Percentiles rank a stretch among this genome's conserved stretches.
Conservation (phyloP, 2,113 vertebrate genomes). For the Aplodontia rufa region DNA sequence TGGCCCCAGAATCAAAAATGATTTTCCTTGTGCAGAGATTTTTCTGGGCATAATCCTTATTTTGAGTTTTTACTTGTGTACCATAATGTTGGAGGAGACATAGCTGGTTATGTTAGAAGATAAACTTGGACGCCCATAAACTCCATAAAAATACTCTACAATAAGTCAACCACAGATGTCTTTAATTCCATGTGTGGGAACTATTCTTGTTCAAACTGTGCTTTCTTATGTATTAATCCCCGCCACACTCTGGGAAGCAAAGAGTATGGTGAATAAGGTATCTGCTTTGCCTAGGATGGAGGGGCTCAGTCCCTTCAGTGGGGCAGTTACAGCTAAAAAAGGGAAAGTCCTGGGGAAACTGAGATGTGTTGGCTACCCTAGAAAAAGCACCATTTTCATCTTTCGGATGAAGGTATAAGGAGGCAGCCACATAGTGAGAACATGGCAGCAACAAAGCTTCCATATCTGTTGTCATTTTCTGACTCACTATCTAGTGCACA, state of each 20-base stretch:
- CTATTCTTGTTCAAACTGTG: background rate
- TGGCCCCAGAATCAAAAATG: background rate
- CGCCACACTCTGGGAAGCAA: background rate
- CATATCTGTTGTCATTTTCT: background rate
- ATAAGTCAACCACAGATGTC: background rate
- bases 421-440: fast-evolving
- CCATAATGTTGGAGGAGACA: background rate
- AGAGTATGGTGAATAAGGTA: fast-evolving
- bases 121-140: background rate
- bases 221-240: background rate
- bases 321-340: background rate
- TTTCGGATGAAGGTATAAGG: background rate
- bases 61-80: background rate
- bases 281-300: background rate
- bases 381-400: background rate
- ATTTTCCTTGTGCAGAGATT: background rate
- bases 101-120: background rate
- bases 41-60: background rate
- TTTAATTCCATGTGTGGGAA: background rate
- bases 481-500: background rate
- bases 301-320: fast-evolving
- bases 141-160: background rate
- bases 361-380: background rate
- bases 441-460: background rate
- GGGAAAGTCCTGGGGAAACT: background rate